These are phyloP conservation scores for Chondrilla cf. caribensis DNA, from an alignment of 37 sponge, comb jelly and placozoan genomes.

Conservation along the genomic window DNA sequence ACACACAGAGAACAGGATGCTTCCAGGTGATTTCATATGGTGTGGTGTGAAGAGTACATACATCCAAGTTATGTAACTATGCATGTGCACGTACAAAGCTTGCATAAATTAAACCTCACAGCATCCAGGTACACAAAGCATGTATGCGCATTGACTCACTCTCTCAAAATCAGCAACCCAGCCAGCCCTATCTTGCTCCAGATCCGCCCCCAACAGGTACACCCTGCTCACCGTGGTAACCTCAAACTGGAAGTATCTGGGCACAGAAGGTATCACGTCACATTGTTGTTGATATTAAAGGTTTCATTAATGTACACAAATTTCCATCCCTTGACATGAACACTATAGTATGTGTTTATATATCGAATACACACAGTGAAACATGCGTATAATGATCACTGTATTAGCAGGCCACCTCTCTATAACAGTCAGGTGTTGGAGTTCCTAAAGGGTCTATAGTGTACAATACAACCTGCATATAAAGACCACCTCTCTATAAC, in stretches of 20 bases:
- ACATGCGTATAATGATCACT: too few species aligned
- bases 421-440: too few species aligned
- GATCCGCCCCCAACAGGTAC: conserved; percentile 67
- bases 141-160: not conserved
- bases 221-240: conserved; percentile 63
- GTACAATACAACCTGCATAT: too few species aligned
- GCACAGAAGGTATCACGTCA: not conserved
- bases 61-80: not conserved
- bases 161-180: conserved; percentile 52
- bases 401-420: too few species aligned
- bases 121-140: too few species aligned
- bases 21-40: too few species aligned
- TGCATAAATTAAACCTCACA: not conserved
- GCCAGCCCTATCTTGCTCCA: conserved; percentile 41
- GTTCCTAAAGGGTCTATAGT: too few species aligned
- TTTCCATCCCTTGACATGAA: not conserved
- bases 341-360: not conserved
- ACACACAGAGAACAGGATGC: too few species aligned
- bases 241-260: conserved; percentile 60
- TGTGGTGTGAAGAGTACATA: not conserved
- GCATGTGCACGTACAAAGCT: not conserved
- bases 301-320: not conserved
- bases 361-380: not conserved
- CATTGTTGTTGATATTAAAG: too few species aligned
- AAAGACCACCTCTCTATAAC: too few species aligned